Evolutionary conservation across 2,113 vertebrate species (phyloP), one percentile per base, ranked within the genome.

Genomic region (Chionodraco myersi): DNA sequence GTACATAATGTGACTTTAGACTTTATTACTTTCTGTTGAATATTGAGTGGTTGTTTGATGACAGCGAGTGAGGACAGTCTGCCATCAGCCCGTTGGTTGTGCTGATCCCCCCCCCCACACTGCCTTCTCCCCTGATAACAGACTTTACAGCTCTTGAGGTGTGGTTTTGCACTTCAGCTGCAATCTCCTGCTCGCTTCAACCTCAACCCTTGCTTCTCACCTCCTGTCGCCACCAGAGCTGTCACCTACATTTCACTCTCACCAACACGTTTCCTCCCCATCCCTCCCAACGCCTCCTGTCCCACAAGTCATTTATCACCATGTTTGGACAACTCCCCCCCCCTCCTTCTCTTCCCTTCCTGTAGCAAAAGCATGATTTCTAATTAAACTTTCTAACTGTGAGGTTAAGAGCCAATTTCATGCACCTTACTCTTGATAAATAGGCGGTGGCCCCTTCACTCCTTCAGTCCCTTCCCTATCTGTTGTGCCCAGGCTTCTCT

Each of bases 331-430:
- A 90, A 78, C 86, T 52, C 74, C 15, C 47, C 77, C 71, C 68
- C 44, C 80, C 67, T 68, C 68, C 36, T 51, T 68, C 64, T 51
- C 47, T 69, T 54, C 47, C 58, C 47, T 11, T 90, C 77, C 85
- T 71, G 84, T 83, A 79, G 87, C 88, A 91, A 92, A 93, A 86
- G 89, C 92, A 89, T 92, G 94, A 93, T 94, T 94, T 93, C 93
- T 94, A 95, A 95, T 95, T 95, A 95, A 92, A 94, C 92, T 91
- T 87, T 88, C 91, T 93, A 94, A 94, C 92, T 92, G 92, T 84
- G 91, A 94, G 93, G 94, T 94, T 94, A 95, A 94, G 91, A 95
- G 89, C 91, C 94, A 94, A 95, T 95, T 94, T 95, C 93, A 94
- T 95, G 93, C 93, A 92, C 91, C 91, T 92, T 92, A 95, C 92